phyloP scores from a whole-genome alignment of 2,113 vertebrate species.

The Paramisgurnus dabryanus region DNA sequence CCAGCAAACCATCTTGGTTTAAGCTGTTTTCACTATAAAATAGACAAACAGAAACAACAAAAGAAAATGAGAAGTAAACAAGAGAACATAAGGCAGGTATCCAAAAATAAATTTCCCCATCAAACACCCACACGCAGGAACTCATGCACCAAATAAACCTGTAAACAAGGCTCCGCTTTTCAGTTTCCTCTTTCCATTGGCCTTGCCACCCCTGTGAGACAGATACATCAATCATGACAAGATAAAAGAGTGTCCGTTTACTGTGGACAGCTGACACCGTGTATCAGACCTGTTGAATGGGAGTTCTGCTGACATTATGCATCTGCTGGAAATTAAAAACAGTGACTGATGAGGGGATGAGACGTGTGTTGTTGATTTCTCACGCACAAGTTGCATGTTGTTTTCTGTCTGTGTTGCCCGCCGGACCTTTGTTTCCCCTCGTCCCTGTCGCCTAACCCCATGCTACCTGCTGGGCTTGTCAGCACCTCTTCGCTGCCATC shows the following conservation, averaged over 20 bases:
- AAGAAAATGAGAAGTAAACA: slow-evolving; percentile 10
- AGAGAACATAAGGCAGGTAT: slow-evolving; percentile 11
- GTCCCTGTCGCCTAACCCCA: neutral
- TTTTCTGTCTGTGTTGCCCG: neutral
- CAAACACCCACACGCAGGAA: slow-evolving; percentile 34
- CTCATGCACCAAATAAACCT: slow-evolving; percentile 46
- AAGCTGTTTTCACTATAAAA: neutral
- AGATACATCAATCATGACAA: slow-evolving; percentile 62
- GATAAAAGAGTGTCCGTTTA: slow-evolving; percentile 61
- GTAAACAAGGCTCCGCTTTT: slow-evolving; percentile 40
- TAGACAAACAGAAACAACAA: neutral
- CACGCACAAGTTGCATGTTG: neutral
- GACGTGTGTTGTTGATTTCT: slow-evolving; percentile 24
- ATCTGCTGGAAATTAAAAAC: slow-evolving; percentile 55
- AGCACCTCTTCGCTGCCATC: slow-evolving; percentile 61
- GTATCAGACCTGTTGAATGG: slow-evolving; percentile 36
- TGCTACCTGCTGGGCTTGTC: slow-evolving; percentile 30
- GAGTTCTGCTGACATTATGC: slow-evolving; percentile 38
- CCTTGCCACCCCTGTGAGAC: slow-evolving; percentile 15
- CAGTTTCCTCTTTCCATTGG: neutral
- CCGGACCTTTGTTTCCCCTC: neutral
- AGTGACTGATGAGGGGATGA: slow-evolving; percentile 46
- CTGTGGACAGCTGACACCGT: slow-evolving; percentile 62
- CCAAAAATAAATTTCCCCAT: slow-evolving; percentile 4
- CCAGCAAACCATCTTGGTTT: too few relatives aligned